phyloP scores from a whole-genome alignment of 92 coral and sea anemone species.

The Porites divaricata region DNA sequence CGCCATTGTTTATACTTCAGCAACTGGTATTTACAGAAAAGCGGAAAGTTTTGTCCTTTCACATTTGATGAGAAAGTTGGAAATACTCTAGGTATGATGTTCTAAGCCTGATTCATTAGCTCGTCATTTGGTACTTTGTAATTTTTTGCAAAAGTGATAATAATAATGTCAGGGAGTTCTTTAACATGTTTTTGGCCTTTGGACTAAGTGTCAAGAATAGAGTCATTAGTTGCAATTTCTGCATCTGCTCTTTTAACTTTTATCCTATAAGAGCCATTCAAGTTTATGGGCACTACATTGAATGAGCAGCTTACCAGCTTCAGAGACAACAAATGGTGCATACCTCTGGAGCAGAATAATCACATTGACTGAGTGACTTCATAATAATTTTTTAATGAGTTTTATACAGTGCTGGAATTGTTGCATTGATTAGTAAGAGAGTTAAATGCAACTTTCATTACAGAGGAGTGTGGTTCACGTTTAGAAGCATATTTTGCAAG shows the following conservation, averaged over 20 bases:
- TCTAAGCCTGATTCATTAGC: constrained; percentile 55
- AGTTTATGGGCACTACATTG: constrained; percentile 47
- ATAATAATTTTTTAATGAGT: too few relatives aligned
- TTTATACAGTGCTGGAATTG: too few relatives aligned
- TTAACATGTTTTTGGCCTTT: constrained; percentile 63
- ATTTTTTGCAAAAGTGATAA: constrained; percentile 68
- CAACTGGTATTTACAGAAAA: constrained; percentile 59
- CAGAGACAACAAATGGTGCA: too few relatives aligned
- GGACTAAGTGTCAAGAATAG: constrained; percentile 67
- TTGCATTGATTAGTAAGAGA: too few relatives aligned
- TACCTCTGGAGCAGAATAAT: too few relatives aligned
- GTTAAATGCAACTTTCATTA: too few relatives aligned
- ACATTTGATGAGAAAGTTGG: constrained; percentile 72
- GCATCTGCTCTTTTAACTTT: constrained; percentile 9
- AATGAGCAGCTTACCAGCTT: background rate
- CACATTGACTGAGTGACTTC: constrained; percentile 7
- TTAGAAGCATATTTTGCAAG: too few relatives aligned
- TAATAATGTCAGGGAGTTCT: constrained; percentile 46
- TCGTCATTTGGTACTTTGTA: constrained; percentile 69
- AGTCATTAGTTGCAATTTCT: constrained; percentile 52
- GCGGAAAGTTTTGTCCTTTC: constrained; percentile 54
- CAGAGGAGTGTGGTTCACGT: too few relatives aligned
- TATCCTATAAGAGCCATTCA: constrained; percentile 64
- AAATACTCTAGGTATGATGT: constrained; percentile 73
- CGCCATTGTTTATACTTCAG: constrained; percentile 68